These are phyloP conservation scores for Antheraea pernyi DNA, from an alignment of 1,140 invertebrate genomes.

Conservation along the genomic window DNA sequence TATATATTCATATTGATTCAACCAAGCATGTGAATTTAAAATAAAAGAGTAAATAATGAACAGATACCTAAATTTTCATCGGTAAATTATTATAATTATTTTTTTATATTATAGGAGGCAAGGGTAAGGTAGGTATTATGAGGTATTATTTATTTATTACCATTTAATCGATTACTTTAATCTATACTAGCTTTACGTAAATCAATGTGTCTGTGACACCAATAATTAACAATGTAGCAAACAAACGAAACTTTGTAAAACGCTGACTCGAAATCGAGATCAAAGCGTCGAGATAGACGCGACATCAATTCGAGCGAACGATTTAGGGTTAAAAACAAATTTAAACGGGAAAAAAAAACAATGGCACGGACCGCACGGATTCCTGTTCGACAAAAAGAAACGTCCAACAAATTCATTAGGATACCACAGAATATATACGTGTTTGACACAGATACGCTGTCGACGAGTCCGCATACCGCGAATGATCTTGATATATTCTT, in stretches of 20 bases:
- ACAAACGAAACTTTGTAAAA: conserved; percentile 29
- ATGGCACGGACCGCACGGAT: conserved; percentile 32
- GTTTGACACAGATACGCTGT: conserved; percentile 46
- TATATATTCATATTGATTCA: too few relatives aligned
- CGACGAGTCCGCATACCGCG: neutral
- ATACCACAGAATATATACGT: conserved; percentile 32
- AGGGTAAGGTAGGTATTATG: too few relatives aligned
- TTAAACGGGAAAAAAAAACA: conserved; percentile 16
- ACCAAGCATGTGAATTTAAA: too few relatives aligned
- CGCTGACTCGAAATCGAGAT: conserved; percentile 36
- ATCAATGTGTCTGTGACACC: too few relatives aligned
- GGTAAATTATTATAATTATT: too few relatives aligned
- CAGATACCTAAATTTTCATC: too few relatives aligned
- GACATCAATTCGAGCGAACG: conserved; percentile 53
- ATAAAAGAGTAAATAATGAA: too few relatives aligned
- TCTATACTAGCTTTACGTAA: too few relatives aligned
- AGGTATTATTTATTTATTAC: too few relatives aligned
- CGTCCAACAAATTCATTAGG: conserved; percentile 57
- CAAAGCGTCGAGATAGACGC: conserved; percentile 44
- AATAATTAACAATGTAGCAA: neutral
- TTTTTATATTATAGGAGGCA: too few relatives aligned
- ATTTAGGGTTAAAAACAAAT: conserved; percentile 40
- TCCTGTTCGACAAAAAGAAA: conserved; percentile 37
- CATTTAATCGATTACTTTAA: too few relatives aligned
- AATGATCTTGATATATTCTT: neutral